These are phyloP conservation scores for Catonia carolina DNA, from an alignment of 2,888 invertebrate species.

Conservation along the genomic window DNA sequence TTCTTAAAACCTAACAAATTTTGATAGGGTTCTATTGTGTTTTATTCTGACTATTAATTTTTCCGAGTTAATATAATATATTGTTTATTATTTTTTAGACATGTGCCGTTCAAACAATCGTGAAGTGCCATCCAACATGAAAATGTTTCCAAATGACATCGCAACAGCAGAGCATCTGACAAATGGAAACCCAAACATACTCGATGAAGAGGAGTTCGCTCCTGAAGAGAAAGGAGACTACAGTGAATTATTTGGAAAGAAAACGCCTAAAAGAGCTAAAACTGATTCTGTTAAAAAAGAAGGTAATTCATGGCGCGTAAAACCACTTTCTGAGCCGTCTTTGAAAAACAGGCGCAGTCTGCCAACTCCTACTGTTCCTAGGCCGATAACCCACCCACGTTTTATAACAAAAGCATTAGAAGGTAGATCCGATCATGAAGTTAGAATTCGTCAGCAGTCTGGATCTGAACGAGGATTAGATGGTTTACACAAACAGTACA, in stretches of 20 bases:
- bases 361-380: conserved; percentile 27
- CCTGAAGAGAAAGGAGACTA: conserved; percentile 50
- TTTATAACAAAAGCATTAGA: conserved; percentile 41
- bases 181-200: conserved; percentile 62
- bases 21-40: no score
- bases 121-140: conserved; percentile 52
- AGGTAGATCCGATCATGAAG: conserved; percentile 50
- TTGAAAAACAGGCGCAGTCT: conserved; percentile 4
- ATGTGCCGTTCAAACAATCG: conserved; percentile 40
- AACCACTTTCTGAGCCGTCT: conserved; percentile 5
- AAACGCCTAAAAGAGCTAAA: conserved; percentile 34
- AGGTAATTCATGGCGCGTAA: conserved; percentile 3
- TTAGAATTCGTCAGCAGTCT: conserved; percentile 55
- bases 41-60: no score
- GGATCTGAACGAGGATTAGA: conserved; percentile 37
- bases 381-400: conserved; percentile 46
- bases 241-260: conserved; percentile 49
- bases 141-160: conserved; percentile 73
- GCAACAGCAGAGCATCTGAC: conserved; percentile 64
- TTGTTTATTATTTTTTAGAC: no score
- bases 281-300: conserved; percentile 26
- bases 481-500: conserved; percentile 51
- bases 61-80: no score
- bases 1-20: no score
- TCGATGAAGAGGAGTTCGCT: conserved; percentile 52